phyloP scores from a whole-genome alignment of 2,888 invertebrate species.

The Himalopsyche japonica region DNA sequence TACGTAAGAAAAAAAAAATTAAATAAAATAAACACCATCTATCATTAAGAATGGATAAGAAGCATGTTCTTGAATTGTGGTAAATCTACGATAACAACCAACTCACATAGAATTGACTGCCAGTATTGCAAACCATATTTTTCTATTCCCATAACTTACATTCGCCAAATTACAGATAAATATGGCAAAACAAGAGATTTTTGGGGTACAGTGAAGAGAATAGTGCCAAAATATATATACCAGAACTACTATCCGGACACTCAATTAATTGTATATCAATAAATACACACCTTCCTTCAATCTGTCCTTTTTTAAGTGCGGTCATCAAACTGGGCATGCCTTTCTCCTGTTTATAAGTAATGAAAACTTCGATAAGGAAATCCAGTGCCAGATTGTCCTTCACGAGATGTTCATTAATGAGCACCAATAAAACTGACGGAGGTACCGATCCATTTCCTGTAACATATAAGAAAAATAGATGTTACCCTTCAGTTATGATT shows the following conservation, averaged over 20 bases:
- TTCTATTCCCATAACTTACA: not conserved
- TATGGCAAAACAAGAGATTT: not conserved
- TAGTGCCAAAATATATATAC: no score
- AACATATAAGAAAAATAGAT: not conserved
- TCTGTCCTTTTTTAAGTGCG: slow-evolving; percentile 83
- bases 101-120: not conserved
- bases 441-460: slow-evolving; percentile 85
- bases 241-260: no score
- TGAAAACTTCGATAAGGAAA: slow-evolving; percentile 90
- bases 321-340: slow-evolving; percentile 84
- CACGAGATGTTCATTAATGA: slow-evolving; percentile 90
- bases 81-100: not conserved
- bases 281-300: slow-evolving; percentile 64
- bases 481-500: no score
- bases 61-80: not conserved
- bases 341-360: slow-evolving; percentile 88
- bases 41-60: not conserved
- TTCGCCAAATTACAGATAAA: not conserved
- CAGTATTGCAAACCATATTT: not conserved
- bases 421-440: slow-evolving; percentile 82
- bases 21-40: not conserved
- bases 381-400: slow-evolving; percentile 94
- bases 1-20: slow-evolving; percentile 48
- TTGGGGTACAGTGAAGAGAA: not conserved
- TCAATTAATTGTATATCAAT: no score